Conservation (phyloP, 2,113 vertebrate genomes). For the Ciconia maguari region DNA sequence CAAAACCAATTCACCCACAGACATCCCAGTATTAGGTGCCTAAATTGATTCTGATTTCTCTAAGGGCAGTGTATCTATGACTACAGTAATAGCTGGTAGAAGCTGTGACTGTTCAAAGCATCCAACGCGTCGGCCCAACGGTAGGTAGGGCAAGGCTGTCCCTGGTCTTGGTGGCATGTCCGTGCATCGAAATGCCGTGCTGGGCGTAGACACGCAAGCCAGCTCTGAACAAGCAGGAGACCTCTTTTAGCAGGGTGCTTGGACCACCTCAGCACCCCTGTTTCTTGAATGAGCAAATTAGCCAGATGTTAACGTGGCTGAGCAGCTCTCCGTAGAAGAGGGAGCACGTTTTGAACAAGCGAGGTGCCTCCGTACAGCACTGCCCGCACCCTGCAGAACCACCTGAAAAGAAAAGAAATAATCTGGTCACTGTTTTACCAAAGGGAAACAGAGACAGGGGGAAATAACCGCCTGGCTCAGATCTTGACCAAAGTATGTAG, state of each 20-base stretch:
- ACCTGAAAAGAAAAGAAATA: background rate
- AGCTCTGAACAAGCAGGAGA: background rate
- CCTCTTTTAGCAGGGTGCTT: background rate
- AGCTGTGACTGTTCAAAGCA: background rate
- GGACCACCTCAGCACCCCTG: fast-evolving
- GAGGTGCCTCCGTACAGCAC: background rate
- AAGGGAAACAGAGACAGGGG: background rate
- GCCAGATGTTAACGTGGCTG: fast-evolving
- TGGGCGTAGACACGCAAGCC: fast-evolving
- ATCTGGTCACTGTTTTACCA: fast-evolving
- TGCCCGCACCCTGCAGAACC: background rate
- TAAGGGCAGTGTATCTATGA: background rate
- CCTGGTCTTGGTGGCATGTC: fast-evolving
- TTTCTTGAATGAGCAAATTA: background rate
- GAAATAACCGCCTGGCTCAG: background rate
- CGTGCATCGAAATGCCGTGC: fast-evolving
- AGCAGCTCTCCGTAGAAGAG: background rate
- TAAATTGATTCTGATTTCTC: constrained; percentile 10
- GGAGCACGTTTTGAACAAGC: fast-evolving
- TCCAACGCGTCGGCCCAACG: fast-evolving
- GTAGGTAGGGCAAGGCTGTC: fast-evolving
- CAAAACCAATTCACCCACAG: constrained; percentile 33
- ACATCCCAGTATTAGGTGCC: background rate
- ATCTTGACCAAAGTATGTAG: background rate
- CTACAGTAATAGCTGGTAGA: background rate